A percentile compares a stretch with the other conserved stretches of the same genome.
These are phyloP conservation scores for Temnothorax ravouxi DNA, from an alignment of 2,888 invertebrate species.

Conservation along the genomic window DNA sequence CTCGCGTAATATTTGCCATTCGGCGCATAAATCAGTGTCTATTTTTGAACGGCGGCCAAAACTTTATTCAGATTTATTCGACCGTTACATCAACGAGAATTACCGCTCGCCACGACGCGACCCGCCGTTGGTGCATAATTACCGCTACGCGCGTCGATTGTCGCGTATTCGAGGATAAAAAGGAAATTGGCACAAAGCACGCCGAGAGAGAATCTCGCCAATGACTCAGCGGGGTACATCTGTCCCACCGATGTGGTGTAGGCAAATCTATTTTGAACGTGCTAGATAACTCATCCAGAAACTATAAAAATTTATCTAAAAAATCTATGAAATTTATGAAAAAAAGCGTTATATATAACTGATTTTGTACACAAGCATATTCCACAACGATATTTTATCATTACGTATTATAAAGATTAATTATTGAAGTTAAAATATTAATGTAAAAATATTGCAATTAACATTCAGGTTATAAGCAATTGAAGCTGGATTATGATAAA, in stretches of 20 bases:
- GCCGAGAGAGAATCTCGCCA: constrained; percentile 36
- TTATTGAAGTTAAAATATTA: background rate
- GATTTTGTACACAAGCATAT: background rate
- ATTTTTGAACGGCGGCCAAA: constrained; percentile 75
- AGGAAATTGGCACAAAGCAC: constrained; percentile 32
- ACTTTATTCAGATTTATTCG: constrained; percentile 75
- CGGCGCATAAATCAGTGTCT: constrained; percentile 73
- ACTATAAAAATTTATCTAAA: constrained; percentile 16
- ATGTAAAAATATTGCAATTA: background rate
- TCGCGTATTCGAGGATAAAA: constrained; percentile 34
- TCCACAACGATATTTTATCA: background rate
- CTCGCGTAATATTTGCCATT: constrained; percentile 69
- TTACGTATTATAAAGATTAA: background rate
- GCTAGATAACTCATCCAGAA: constrained; percentile 17
- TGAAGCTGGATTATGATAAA: background rate
- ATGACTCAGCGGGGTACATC: constrained; percentile 26
- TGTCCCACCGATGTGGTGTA: background rate
- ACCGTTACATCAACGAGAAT: constrained; percentile 70
- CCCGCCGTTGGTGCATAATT: constrained; percentile 65
- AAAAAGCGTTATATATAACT: constrained; percentile 7
- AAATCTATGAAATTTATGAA: constrained; percentile 21
- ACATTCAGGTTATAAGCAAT: background rate
- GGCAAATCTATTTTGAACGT: constrained; percentile 32
- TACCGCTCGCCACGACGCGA: constrained; percentile 21
- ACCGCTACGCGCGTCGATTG: constrained; percentile 48